Base-by-base conservation (phyloP, 2,113 vertebrate species). In the Panthera leo region DNA sequence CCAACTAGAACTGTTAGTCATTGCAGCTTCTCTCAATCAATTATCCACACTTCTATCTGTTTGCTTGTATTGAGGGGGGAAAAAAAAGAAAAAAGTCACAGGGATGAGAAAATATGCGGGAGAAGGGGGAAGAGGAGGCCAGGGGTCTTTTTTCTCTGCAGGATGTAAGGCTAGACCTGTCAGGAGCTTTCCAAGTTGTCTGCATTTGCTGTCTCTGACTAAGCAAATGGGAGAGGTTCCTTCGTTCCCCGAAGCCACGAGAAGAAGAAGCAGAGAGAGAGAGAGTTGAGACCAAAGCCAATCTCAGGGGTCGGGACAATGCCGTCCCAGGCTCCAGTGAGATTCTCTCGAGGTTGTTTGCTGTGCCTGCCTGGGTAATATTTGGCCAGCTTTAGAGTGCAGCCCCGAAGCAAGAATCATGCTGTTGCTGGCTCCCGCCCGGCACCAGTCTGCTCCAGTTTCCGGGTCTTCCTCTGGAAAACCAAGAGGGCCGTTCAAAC, bases 11-110 rank as follows among this genome's bases (percentile, higher is more conserved):
- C 94, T 21, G n/a, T 36, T 98, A 96, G 96, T 97, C 98, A 98
- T 95, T 97, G 97, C 95, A 98, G 96, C 94, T 29, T 90, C 98
- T 97, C 97, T 96, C 97, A 98, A 98, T 98, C 98, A 98, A 98
- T 98, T 98, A 98, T 98, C 98, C 98, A 98, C 94, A 98, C 98
- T 96, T 98, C 97, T 98, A 97, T 98, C 76, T 92, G 65, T 83
- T 98, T 97, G 97, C 95, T 98, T 98, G 96, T 95, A 98, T 98
- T 89, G 65, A 89, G 45, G 13, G 13, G 42, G 34, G 55, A 0
- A 45, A 31, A 71, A 58, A 88, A 48, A 67, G 21, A n/a, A 45
- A 63, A 98, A 97, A 97, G 96, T 45, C 61, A 48, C 5, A 2
- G 7, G 25, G 23, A 70, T 78, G 36, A 61, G 29, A 36, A 67